Percentiles rank a stretch among this genome's conserved stretches.
phyloP scores from a whole-genome alignment of 2,888 invertebrate genomes.

The Brenthis hecate region DNA sequence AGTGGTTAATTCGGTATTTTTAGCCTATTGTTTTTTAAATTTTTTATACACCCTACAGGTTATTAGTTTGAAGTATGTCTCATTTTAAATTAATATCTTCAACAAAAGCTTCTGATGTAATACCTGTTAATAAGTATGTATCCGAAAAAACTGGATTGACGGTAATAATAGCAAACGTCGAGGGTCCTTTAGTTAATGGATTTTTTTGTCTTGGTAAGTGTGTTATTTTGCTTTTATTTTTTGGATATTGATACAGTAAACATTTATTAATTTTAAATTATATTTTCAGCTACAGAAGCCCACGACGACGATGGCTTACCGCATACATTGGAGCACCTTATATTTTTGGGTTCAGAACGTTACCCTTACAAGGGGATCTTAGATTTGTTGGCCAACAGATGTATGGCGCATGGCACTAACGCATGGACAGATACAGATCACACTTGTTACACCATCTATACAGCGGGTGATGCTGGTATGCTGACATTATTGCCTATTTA shows the following conservation, averaged over 20 bases:
- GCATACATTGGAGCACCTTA: constrained; percentile 95
- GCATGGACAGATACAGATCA: constrained; percentile 94
- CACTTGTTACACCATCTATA: constrained; percentile 94
- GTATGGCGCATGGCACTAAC: constrained; percentile 95
- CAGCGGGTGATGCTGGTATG: constrained; percentile 92
- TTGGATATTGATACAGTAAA: neutral
- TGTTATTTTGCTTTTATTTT: constrained; percentile 7
- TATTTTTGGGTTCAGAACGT: constrained; percentile 94
- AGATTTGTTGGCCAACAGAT: constrained; percentile 93
- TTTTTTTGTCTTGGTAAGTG: constrained; percentile 91
- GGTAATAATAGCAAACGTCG: constrained; percentile 92
- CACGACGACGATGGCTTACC: constrained; percentile 96
- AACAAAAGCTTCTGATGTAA: constrained; percentile 86
- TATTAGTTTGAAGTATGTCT: constrained; percentile 52
- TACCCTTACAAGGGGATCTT: constrained; percentile 95
- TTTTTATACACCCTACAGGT: neutral
- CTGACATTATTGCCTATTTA: constrained; percentile 94
- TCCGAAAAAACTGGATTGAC: constrained; percentile 90
- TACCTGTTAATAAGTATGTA: constrained; percentile 91
- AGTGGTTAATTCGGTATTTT: neutral
- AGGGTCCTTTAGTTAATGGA: constrained; percentile 95
- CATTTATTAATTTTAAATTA: neutral
- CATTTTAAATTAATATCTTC: constrained; percentile 81
- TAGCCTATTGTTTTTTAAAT: constrained; percentile 6
- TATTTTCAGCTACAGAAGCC: constrained; percentile 90